phyloP scores from a whole-genome alignment of 1,140 invertebrate species.

The Drusus annulatus region DNA sequence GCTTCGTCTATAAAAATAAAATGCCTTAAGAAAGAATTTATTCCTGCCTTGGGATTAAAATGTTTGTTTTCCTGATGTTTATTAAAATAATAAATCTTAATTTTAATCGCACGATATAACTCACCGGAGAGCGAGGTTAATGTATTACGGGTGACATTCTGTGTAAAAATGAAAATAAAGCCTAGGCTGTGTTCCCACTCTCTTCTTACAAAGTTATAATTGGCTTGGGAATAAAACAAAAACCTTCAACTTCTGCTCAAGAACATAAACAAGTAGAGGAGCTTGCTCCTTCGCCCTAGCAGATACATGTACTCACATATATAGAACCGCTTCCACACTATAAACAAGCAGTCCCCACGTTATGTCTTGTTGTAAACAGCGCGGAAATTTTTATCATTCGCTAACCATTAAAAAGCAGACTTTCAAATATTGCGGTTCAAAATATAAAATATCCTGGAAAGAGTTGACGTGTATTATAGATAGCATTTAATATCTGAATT shows the following conservation, averaged over 20 bases:
- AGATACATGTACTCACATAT: not conserved
- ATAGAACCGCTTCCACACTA: not conserved
- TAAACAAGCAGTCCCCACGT: not conserved
- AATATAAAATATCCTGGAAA: no score
- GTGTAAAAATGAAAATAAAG: slow-evolving; percentile 23
- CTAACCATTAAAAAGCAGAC: no score
- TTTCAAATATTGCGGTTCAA: no score
- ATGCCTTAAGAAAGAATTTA: slow-evolving; percentile 10
- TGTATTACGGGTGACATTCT: slow-evolving; percentile 20
- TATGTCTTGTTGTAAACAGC: not conserved
- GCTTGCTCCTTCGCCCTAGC: not conserved
- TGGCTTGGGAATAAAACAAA: slow-evolving; percentile 38
- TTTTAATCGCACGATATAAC: slow-evolving; percentile 25
- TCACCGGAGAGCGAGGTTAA: not conserved
- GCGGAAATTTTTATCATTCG: not conserved
- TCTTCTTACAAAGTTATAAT: slow-evolving; percentile 13
- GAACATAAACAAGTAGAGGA: slow-evolving; percentile 27
- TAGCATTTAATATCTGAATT: no score
- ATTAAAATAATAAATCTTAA: slow-evolving; percentile 42
- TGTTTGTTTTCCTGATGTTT: slow-evolving; percentile 33
- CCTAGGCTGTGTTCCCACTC: slow-evolving; percentile 20
- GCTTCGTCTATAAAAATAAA: slow-evolving; percentile 14
- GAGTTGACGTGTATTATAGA: no score
- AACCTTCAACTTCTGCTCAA: slow-evolving; percentile 15
- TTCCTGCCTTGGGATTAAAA: slow-evolving; percentile 16